Evolutionary conservation across 1,140 invertebrate genomes (phyloP).

Genomic region (Ceratosolen solmsi): DNA sequence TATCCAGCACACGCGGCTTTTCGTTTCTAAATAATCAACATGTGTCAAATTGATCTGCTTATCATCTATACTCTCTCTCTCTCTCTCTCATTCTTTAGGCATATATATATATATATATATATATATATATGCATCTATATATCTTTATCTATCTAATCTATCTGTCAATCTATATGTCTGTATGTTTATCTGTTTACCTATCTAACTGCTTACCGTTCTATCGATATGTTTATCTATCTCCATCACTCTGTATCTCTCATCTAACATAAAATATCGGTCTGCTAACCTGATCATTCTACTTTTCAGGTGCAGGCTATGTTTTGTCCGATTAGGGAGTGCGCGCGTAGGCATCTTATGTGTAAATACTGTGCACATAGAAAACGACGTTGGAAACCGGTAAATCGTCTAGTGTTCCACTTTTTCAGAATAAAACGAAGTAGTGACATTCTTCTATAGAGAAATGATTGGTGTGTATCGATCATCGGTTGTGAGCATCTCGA

Average conservation of each 20-base stretch:
- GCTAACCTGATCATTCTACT: slow-evolving; percentile 55
- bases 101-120: no score
- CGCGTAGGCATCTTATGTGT: slow-evolving; percentile 4
- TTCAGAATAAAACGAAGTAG: neutral
- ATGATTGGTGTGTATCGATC: slow-evolving; percentile 11
- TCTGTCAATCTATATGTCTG: neutral
- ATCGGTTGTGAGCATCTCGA: neutral
- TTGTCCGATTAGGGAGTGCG: slow-evolving; percentile 45
- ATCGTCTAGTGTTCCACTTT: slow-evolving; percentile 33
- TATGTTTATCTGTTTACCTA: neutral
- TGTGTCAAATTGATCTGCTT: no score
- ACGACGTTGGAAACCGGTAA: slow-evolving; percentile 36
- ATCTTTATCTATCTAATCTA: no score
- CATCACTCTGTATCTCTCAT: neutral
- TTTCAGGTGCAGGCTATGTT: slow-evolving; percentile 45
- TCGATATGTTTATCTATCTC: neutral
- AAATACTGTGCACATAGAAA: neutral
- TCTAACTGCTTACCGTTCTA: neutral
- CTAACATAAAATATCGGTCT: neutral
- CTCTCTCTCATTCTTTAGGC: no score
- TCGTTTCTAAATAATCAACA: no score
- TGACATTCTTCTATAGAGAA: slow-evolving; percentile 11
- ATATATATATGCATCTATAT: no score
- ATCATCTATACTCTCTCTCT: no score
- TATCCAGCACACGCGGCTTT: no score